These are phyloP conservation scores for Pygoscelis adeliae DNA, from an alignment of 2,113 vertebrate genomes.

Conservation along the genomic window DNA sequence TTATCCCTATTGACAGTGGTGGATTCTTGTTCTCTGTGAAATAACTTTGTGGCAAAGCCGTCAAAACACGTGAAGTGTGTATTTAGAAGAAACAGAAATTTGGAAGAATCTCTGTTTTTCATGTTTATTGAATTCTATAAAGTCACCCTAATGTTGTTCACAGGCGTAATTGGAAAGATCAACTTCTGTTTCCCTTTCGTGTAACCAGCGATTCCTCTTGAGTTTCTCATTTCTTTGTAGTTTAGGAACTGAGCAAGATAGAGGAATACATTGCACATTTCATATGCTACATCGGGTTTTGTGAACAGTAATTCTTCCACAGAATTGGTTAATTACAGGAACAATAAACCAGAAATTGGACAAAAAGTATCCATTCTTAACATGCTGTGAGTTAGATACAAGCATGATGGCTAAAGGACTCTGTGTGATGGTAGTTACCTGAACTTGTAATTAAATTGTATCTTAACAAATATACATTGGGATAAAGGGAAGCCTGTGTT, in stretches of 20 bases:
- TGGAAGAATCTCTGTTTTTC: not conserved
- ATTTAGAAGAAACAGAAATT: not conserved
- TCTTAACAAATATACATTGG: not conserved
- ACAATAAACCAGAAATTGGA: not conserved
- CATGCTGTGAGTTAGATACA: not conserved
- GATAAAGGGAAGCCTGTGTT: not conserved
- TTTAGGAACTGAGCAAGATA: not conserved
- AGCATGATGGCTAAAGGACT: not conserved
- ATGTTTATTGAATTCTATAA: not conserved
- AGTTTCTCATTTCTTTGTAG: not conserved
- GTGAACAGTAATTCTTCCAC: not conserved
- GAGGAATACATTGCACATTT: not conserved
- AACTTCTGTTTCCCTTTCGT: not conserved
- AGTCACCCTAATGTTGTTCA: not conserved
- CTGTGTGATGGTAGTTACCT: not conserved
- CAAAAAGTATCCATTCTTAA: not conserved
- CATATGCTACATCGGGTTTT: not conserved
- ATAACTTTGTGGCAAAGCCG: not conserved
- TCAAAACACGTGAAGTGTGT: not conserved
- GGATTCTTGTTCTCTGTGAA: not conserved
- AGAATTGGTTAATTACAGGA: not conserved
- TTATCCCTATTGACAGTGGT: not conserved
- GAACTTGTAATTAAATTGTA: not conserved
- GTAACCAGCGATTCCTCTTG: not conserved
- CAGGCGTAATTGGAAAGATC: not conserved